A percentile compares a stretch with the other conserved stretches of the same genome.
Evolutionary conservation across 35 echinoderm and acorn worm genomes (phyloP).

Genomic region (Anneissia japonica): DNA sequence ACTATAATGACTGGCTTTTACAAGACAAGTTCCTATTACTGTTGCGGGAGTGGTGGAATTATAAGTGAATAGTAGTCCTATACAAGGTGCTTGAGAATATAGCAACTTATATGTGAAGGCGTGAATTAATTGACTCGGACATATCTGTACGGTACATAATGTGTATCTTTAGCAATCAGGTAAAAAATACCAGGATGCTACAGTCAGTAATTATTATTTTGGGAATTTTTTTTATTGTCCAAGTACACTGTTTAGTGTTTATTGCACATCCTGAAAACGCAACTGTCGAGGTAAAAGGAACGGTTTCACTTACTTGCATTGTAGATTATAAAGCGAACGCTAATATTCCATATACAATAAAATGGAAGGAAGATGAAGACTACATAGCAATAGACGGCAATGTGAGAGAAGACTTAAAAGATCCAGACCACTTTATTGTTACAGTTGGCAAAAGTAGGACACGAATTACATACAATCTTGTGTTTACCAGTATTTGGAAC

Average conservation of each 20-base stretch:
- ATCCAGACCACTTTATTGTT: too few relatives aligned
- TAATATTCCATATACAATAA: neutral
- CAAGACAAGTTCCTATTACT: too few relatives aligned
- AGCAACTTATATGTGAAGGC: too few relatives aligned
- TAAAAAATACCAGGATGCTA: neutral
- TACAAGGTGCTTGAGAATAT: too few relatives aligned
- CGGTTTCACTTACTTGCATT: neutral
- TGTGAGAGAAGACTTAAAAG: neutral
- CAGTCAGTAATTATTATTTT: neutral
- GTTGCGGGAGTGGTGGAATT: too few relatives aligned
- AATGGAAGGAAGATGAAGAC: neutral
- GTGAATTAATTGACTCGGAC: too few relatives aligned
- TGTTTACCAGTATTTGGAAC: neutral
- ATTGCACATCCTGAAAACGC: neutral
- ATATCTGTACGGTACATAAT: too few relatives aligned
- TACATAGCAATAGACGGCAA: neutral
- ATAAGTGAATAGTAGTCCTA: too few relatives aligned
- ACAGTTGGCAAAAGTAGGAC: too few relatives aligned
- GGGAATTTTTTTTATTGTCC: neutral
- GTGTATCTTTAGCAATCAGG: neutral
- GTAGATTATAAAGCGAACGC: neutral
- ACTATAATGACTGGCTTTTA: too few relatives aligned
- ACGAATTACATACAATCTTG: too few relatives aligned
- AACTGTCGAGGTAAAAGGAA: neutral
- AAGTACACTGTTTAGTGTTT: neutral